A percentile compares a stretch with the other conserved stretches of the same genome.
Conservation (phyloP, 2,888 invertebrate species). For the Elaeidobius kamerunicus region DNA sequence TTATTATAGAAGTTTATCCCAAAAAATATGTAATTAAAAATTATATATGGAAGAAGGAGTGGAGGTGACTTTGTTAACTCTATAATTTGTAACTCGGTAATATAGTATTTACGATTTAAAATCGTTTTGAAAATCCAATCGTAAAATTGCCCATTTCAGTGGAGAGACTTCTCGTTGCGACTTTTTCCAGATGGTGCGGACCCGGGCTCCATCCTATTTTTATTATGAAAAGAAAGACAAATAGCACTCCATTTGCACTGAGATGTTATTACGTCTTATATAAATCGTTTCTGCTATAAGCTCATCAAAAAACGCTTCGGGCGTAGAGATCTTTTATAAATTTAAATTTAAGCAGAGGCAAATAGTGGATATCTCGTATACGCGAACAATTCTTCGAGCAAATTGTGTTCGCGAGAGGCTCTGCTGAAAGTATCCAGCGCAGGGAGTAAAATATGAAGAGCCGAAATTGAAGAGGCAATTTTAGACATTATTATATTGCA, state of each 20-base stretch:
- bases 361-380: slow-evolving; percentile 18
- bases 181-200: slow-evolving; percentile 28
- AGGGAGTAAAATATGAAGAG: too few relatives aligned
- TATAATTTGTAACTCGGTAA: too few relatives aligned
- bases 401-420: slow-evolving; percentile 11
- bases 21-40: too few relatives aligned
- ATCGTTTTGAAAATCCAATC: slow-evolving; percentile 28
- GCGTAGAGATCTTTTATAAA: slow-evolving; percentile 22
- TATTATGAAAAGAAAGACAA: slow-evolving; percentile 33
- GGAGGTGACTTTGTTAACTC: too few relatives aligned
- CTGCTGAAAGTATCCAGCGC: too few relatives aligned
- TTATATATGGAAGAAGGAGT: too few relatives aligned
- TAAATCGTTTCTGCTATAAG: slow-evolving; percentile 28
- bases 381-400: slow-evolving; percentile 17
- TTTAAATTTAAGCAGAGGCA: slow-evolving; percentile 25
- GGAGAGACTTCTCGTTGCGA: slow-evolving; percentile 28
- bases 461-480: too few relatives aligned
- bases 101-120: slow-evolving; percentile 27
- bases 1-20: too few relatives aligned
- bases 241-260: slow-evolving; percentile 32
- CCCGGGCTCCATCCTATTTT: slow-evolving; percentile 22
- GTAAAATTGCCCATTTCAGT: slow-evolving; percentile 29
- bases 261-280: slow-evolving; percentile 33
- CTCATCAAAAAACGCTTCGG: slow-evolving; percentile 27
- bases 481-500: too few relatives aligned